phyloP scores from a whole-genome alignment of 2,888 invertebrate genomes.

The Cantharis rufa region DNA sequence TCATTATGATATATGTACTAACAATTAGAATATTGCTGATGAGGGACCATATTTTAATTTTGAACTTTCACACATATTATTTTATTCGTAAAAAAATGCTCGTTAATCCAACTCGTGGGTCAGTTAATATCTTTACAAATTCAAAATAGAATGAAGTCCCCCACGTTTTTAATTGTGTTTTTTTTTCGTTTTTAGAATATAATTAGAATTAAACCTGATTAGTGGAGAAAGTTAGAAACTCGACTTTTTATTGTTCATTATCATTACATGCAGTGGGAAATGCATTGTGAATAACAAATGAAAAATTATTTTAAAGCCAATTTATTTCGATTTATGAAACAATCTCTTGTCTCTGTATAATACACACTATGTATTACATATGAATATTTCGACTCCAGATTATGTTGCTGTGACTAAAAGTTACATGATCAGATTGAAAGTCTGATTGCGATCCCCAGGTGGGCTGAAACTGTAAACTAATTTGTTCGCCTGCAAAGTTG shows the following conservation, averaged over 20 bases:
- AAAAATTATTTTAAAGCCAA: background rate
- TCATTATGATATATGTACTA: too few species aligned
- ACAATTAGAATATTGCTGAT: too few species aligned
- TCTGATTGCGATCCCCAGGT: background rate
- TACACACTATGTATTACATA: background rate
- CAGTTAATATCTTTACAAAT: too few species aligned
- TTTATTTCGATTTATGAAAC: background rate
- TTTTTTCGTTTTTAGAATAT: too few species aligned
- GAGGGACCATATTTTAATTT: too few species aligned
- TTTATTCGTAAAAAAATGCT: too few species aligned
- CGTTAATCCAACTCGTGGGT: too few species aligned
- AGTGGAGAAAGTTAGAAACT: background rate
- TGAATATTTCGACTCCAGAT: background rate
- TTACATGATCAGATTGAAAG: background rate
- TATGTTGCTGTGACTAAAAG: background rate
- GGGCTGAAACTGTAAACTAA: background rate
- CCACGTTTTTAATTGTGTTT: too few species aligned
- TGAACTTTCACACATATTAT: too few species aligned
- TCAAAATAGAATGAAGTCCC: too few species aligned
- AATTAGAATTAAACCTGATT: background rate
- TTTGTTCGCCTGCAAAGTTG: background rate
- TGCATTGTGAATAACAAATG: background rate
- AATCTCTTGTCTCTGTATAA: too few species aligned
- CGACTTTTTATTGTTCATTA: background rate
- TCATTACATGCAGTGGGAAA: background rate